Percentiles rank a stretch among this genome's conserved stretches.
Conservation (phyloP, 1,140 invertebrate genomes). For the Callitettix versicolor region DNA sequence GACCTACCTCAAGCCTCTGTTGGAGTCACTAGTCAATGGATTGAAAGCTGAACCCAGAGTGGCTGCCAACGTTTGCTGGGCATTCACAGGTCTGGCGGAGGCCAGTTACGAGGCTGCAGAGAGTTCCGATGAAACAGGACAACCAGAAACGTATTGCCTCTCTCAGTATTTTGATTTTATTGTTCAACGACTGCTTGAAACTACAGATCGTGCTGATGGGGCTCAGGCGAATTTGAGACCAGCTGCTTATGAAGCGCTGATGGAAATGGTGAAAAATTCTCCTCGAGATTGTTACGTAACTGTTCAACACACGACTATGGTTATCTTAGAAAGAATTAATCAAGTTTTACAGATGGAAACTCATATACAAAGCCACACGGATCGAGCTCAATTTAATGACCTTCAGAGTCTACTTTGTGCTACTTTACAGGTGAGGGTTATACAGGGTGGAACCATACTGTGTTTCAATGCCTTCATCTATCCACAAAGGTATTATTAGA, state of each 20-base stretch:
- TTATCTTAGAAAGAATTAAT: slow-evolving; percentile 88
- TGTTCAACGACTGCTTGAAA: slow-evolving; percentile 80
- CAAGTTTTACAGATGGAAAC: slow-evolving; percentile 88
- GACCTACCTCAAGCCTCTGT: slow-evolving; percentile 66
- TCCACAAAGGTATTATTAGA: too few relatives aligned
- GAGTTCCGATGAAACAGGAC: slow-evolving; percentile 51
- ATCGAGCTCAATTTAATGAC: slow-evolving; percentile 92
- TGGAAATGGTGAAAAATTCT: slow-evolving; percentile 99
- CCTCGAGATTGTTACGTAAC: slow-evolving; percentile 93
- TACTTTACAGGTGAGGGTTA: slow-evolving; percentile 56
- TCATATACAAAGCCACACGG: slow-evolving; percentile 72
- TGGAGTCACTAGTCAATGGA: slow-evolving; percentile 83
- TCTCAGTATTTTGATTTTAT: slow-evolving; percentile 91
- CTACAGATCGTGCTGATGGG: slow-evolving; percentile 83
- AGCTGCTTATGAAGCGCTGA: slow-evolving; percentile 96
- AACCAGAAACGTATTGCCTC: slow-evolving; percentile 88
- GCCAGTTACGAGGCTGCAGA: slow-evolving; percentile 80
- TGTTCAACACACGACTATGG: slow-evolving; percentile 92
- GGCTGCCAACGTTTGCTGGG: slow-evolving; percentile 99
- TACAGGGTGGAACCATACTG: too few relatives aligned
- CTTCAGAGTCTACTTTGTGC: slow-evolving; percentile 93
- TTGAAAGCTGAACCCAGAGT: slow-evolving; percentile 88
- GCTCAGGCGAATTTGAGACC: slow-evolving; percentile 81
- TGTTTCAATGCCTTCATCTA: too few relatives aligned
- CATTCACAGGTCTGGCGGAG: slow-evolving; percentile 93